Percentiles rank a stretch among this genome's conserved stretches.
Evolutionary conservation across 2,113 vertebrate genomes (phyloP).

Genomic region (Tapirus terrestris): DNA sequence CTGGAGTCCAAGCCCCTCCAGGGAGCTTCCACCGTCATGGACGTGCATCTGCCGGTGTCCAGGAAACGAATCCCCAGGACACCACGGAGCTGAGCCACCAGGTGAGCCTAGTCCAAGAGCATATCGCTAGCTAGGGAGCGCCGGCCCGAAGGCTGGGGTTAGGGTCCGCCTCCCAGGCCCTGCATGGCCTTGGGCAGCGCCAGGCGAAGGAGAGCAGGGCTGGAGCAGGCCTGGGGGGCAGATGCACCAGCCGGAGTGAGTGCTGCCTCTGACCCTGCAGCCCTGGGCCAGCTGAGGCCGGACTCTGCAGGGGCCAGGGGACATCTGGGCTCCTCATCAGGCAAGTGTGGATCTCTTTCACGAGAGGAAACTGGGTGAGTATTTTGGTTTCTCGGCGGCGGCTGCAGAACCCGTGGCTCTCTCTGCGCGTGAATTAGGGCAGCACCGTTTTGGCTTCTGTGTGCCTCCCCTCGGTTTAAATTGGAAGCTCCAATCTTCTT

Average conservation of each 20-base stretch:
- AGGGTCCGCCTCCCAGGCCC: not conserved
- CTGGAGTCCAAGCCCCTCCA: too few species aligned
- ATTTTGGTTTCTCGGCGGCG: not conserved
- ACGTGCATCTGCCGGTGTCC: too few species aligned
- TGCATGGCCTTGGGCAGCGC: not conserved
- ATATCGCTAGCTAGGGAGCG: not conserved
- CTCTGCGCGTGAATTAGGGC: slow-evolving; percentile 64
- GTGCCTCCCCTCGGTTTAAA: slow-evolving; percentile 39
- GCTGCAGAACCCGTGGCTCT: slow-evolving; percentile 23
- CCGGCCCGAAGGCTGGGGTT: not conserved
- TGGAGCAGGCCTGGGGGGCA: not conserved
- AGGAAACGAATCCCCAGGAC: too few species aligned
- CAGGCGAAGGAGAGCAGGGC: too few species aligned
- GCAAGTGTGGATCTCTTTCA: not conserved
- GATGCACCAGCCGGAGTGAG: accelerated
- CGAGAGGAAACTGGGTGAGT: slow-evolving; percentile 60
- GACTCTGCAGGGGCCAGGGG: not conserved
- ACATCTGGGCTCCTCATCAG: not conserved
- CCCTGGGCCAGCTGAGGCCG: not conserved
- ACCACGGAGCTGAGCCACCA: not conserved
- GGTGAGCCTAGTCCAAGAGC: not conserved
- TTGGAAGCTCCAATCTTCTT: slow-evolving; percentile 47
- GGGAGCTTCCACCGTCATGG: too few species aligned
- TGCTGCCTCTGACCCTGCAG: not conserved
- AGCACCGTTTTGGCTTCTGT: not conserved